Evolutionary conservation across 2,797 vertebrate genomes (phyloP).

Genomic region (Centropyge bicolor): DNA sequence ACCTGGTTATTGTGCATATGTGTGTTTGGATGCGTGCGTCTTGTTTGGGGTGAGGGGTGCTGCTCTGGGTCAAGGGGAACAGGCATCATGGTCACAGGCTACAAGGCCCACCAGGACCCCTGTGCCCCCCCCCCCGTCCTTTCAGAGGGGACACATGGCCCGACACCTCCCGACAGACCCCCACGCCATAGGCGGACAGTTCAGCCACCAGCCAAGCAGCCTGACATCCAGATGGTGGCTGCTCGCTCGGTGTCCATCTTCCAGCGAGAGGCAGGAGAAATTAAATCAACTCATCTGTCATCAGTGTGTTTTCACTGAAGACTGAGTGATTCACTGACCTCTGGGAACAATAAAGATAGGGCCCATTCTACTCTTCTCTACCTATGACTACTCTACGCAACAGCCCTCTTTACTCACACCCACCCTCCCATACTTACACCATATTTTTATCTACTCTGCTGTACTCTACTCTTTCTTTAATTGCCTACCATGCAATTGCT

Average conservation of each 20-base stretch:
- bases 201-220: slow-evolving; percentile 69
- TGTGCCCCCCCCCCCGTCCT: slow-evolving; percentile 41
- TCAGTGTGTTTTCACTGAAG: slow-evolving; percentile 26
- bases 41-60: slow-evolving; percentile 69
- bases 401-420: background rate
- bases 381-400: no score
- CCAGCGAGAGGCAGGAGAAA: slow-evolving; percentile 28
- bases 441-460: no score
- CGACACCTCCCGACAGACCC: slow-evolving; percentile 66
- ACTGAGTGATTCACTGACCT: background rate
- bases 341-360: slow-evolving; percentile 6
- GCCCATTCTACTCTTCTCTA: background rate
- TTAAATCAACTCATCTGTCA: slow-evolving; percentile 46
- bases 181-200: slow-evolving; percentile 59
- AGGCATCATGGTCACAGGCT: slow-evolving; percentile 79
- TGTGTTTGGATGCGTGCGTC: slow-evolving; percentile 61
- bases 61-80: slow-evolving; percentile 71
- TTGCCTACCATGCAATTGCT: background rate
- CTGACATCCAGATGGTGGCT: slow-evolving; percentile 77
- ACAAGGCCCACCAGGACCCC: slow-evolving; percentile 73
- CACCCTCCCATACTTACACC: background rate
- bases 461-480: background rate
- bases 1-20: slow-evolving; percentile 65
- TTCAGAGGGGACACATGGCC: slow-evolving; percentile 78
- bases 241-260: slow-evolving; percentile 18